Base-by-base conservation (phyloP, 35 echinoderm and acorn worm genomes). In the Hemicentrotus pulcherrimus region DNA sequence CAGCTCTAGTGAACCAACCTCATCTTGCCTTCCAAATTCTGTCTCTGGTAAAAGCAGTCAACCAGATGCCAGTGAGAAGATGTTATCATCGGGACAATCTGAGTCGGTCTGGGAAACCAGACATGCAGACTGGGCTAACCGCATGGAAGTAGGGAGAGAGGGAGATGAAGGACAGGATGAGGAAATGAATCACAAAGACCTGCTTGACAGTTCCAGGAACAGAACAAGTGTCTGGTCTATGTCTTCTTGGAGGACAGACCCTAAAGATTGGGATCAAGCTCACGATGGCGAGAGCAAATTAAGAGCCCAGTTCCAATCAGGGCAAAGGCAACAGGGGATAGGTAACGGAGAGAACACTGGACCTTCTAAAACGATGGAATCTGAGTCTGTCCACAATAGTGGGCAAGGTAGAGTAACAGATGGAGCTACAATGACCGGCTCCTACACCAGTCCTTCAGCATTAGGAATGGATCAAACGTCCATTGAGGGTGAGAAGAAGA, bases 181-280 rank as follows among this genome's bases (percentile, higher is more conserved):
- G 14, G 6, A 6, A 59, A 16, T 10, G 52, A 13, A 59, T n/a
- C 18, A 28, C 19, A 78, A 78, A 78, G 65, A n/a, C 4, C 24
- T 78, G 4, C 22, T 28, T 28, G 65, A 28, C 65, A 78, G 65
- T 28, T 78, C 65, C 65, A 78, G 65, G 65, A 78, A 28, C 19
- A n/a, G 6, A 78, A 78, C 65, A 22, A 78, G 65, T 78, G 65
- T 18, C 65, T 78, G 65, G 65, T 78, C 65, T n/a, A 28, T 28
- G 22, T 33, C 61, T n/a, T 71, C 48, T 35, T 95, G 94, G 86
- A 86, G 71, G 94, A 86, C 61, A 88, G 52, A 86, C 28, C 46
- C 61, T 85, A 52, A 30, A 50, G 46, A 88, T 86, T 88, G 94
- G 71, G 46, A 95, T 87, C 85, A 11, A 15, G 94, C 11, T 86